A percentile compares a stretch with the other conserved stretches of the same genome.
Evolutionary conservation across 2,797 vertebrate genomes (phyloP).

Genomic region (Menidia menidia): DNA sequence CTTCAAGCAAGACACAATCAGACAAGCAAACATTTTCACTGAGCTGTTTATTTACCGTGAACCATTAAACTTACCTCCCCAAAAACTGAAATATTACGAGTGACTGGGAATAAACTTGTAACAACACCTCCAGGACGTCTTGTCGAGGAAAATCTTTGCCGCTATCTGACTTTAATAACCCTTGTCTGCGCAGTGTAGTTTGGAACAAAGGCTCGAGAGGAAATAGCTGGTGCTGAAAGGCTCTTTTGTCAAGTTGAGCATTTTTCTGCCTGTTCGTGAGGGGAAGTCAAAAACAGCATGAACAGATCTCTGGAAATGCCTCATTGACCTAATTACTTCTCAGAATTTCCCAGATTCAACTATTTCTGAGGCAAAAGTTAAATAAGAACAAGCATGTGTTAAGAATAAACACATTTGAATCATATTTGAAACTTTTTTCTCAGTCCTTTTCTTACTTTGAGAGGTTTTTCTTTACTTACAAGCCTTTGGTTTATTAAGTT

Average conservation of each 20-base stretch:
- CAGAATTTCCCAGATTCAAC: not conserved
- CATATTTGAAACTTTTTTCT: no score
- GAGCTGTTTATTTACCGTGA: constrained; percentile 1
- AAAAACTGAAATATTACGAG: constrained; percentile 18
- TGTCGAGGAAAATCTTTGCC: constrained; percentile 8
- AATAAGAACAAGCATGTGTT: not conserved
- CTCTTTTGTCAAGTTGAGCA: not conserved
- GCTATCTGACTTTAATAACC: constrained; percentile 23
- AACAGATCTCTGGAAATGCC: constrained; percentile 13
- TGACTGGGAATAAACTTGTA: not conserved
- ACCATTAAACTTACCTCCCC: not conserved
- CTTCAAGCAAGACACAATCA: no score
- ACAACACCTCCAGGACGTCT: not conserved
- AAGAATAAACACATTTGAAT: not conserved
- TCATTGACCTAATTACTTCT: constrained; percentile 3
- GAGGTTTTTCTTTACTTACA: not conserved
- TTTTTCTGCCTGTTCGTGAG: not conserved
- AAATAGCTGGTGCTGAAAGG: constrained; percentile 28
- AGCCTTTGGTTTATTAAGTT: not conserved
- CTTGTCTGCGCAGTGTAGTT: constrained; percentile 33
- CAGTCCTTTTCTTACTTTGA: not conserved
- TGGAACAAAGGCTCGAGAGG: constrained; percentile 26
- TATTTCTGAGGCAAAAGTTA: not conserved
- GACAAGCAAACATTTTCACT: not conserved
- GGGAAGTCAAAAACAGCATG: constrained; percentile 5